Base-by-base conservation (phyloP, 1,140 invertebrate species). In the Bilobella aurantiaca region DNA sequence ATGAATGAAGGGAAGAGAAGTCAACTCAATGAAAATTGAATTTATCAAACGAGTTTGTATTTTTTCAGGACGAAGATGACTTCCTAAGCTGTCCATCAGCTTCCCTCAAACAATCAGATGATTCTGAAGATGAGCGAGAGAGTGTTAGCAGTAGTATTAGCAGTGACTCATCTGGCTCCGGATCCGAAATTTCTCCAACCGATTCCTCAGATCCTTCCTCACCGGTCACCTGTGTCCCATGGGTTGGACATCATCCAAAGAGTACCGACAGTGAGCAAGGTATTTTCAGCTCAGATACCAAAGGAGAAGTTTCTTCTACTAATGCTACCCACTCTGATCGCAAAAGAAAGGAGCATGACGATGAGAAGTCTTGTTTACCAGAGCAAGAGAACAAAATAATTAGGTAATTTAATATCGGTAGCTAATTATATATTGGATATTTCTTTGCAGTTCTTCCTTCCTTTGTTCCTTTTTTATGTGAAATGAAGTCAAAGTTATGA, bases 261-360 rank as follows among this genome's bases (percentile, higher is more conserved):
- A 53, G 8, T 23, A 5, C 21, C 3, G 34, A 42, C 34, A 18
- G 21, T 53, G 23, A 53, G 23, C 12, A 8, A 18, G 49, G 23
- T 23, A 23, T 18, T 5, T 23, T 14, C 49, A 53, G 23, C 5
- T 53, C 37, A 42, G 37, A 23, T 23, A 12, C 8, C 49, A 42
- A 12, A 12, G 8, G 5, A 57, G 53, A 5, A 57, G 53, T 21
- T 23, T 57, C n/a, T 8, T 57, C 53, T 8, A 57, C n/a, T 57
- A 8, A 21, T 31, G 28, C 8, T 5, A 28, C 21, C n/a, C 12
- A 12, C n/a, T 21, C 28, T 59, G 58, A 59, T 29, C 5, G 58
- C 8, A 59, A 59, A 29, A 59, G 58, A 29, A 59, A 59, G 23
- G 58, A 59, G 58, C 58, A 29, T 27, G 23, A n/a, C n/a, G n/a